Evolutionary conservation across 2,888 invertebrate species (phyloP), one percentile per base, ranked within the genome.

Genomic region (Protonemura montana): DNA sequence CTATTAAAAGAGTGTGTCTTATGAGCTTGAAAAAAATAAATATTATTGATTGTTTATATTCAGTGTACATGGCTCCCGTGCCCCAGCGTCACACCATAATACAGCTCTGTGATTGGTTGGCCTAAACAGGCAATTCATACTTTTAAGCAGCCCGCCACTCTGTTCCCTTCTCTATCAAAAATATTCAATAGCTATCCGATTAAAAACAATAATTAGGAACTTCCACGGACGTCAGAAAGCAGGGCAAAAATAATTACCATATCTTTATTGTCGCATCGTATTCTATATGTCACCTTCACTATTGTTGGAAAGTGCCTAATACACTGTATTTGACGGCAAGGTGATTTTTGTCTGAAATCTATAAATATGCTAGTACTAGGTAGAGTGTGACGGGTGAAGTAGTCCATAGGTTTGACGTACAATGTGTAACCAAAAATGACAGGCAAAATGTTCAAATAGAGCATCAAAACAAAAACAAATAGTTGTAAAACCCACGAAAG

Each of bases 41-140:
- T n/a, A 27, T 78, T 78, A 78, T 78, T 78, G 78, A 78, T 78
- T 78, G 35, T 35, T 35, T 76, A 76, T 76, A 76, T 21, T 76
- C n/a, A 25, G n/a, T 25, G 26, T 0, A 7, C 28, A 27, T 10
- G 6, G 35, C 82, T 83, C 82, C 82, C 82, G 82, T 35, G 82
- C 82, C 82, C 82, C 82, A 83, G 82, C 82, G 82, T 83, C 82
- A 83, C 82, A 83, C 82, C 82, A 83, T 41, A 83, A 83, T 83
- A 41, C 42, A 16, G 30, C 0, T 21, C 5, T 41, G 42, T 83
- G 82, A 83, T 83, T 83, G 82, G 82, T 41, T 16, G 26, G 10
- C 10, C 7, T 26, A 13, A 27, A 27, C 27, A 16, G 26, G 28
- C n/a, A 27, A 78, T 7, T 25, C 25, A 25, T 10, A 25, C 25